Base-by-base conservation (phyloP, 1,140 invertebrate genomes). In the Scaptomyza hsui region DNA sequence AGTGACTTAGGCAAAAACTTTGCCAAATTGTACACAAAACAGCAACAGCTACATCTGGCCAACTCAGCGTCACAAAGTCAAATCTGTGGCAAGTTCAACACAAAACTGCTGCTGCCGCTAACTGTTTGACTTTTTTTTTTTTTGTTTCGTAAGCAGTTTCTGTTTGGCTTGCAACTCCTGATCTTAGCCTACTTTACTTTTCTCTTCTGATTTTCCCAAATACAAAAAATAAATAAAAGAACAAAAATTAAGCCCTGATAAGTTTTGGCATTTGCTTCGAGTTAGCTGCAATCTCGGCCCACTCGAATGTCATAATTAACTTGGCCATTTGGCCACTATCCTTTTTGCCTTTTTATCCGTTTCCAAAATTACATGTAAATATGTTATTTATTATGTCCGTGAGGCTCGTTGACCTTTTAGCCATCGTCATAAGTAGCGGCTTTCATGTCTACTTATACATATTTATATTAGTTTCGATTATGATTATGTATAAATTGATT, bases 121-220 rank as follows among this genome's bases (percentile, higher is more conserved):
- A 59, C 60, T 85, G 78, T 69, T 86, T 86, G 76, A 86, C 68
- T 85, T 85, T 60, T 4, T 29, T 29, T 29, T 29, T 29, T 85
- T 86, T 86, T 86, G 77, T 86, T 88, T 77, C 78, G 82, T 86
- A 88, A 86, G 81, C 82, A 86, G 73, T 85, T 85, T 85, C 77
- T 81, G 55, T 81, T 81, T 85, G 63, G 42, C 63, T 60, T 60
- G 48, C 56, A 32, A 70, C 67, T 70, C 51, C 18, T 63, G 63
- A 72, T 72, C 78, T 68, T 63, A 60, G 70, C 45, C 64, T 71
- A 47, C 78, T 83, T 75, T 78, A 81, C 78, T 81, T 82, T 77
- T 63, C 62, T 57, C 72, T 69, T 45, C 63, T 77, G 81, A 86
- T 81, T 85, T 67, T 29, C 47, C 39, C 4, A 41, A 55, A 10